Evolutionary conservation across 2,888 invertebrate genomes (phyloP), one percentile per base, ranked within the genome.

Genomic region (Allacma fusca): DNA sequence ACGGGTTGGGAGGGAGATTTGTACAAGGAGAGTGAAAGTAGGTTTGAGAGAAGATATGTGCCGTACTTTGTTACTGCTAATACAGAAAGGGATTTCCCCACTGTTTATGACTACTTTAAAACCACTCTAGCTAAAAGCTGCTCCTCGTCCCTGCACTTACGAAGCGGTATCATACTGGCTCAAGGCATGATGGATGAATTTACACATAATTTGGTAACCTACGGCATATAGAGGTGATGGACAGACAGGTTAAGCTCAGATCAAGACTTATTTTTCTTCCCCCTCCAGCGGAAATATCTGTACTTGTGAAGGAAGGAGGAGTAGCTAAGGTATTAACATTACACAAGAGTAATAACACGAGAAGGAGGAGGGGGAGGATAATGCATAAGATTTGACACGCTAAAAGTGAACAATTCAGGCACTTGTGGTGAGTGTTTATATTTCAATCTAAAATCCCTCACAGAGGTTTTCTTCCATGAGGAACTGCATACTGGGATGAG

Each of bases 161-260:
- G 50, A 19, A 50, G 19, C 4, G n/a, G 9, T 50, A 50, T 50
- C 19, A 50, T 50, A 2, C 9, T 9, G 19, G n/a, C 50, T 50
- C 16, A 16, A 2, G 50, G 50, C 50, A 19, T 50, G 50, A 50
- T 50, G 50, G 50, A n/a, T 50, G 50, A 50, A 50, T 50, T 50
- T 50, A 50, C 50, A 50, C 50, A 50, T 50, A 50, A 50, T 50
- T 50, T 50, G 50, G 50, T 16, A 50, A 50, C 50, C 50, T n/a
- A 5, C 50, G 16, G 2, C 50, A n/a, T 16, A 50, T 16, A 50
- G 7, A 50, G 7, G 50, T 50, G 50, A 50, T 50, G n/a, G 50
- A 50, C 50, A n/a, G 50, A 50, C 50, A 50, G 50, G 50, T 50
- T 50, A 50, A 50, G 50, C 50, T 50, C 50, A n/a, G 50, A 50